Percentiles rank a stretch among this genome's conserved stretches.
phyloP scores from a whole-genome alignment of 2,797 vertebrate genomes.

The Psittacula echo region DNA sequence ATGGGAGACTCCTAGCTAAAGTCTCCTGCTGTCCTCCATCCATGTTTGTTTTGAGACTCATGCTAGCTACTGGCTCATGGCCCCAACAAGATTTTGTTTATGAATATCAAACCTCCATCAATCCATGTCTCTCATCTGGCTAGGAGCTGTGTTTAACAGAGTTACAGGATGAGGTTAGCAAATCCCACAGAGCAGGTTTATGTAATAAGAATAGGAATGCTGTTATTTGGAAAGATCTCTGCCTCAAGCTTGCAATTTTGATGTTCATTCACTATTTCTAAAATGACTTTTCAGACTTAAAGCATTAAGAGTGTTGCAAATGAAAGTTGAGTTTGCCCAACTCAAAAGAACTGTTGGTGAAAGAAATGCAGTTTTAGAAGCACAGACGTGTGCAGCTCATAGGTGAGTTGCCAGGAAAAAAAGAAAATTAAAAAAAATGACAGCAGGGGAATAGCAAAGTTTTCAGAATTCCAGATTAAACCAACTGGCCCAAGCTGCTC shows the following conservation, averaged over 20 bases:
- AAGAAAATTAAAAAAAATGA: neutral
- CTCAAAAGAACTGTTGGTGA: neutral
- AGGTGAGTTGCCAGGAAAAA: neutral
- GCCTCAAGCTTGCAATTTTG: neutral
- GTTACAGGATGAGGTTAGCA: neutral
- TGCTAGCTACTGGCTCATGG: neutral
- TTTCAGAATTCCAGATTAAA: neutral
- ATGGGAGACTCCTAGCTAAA: neutral
- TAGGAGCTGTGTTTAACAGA: neutral
- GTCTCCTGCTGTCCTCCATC: neutral
- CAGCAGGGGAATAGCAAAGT: neutral
- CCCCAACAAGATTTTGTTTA: neutral
- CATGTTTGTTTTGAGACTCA: neutral
- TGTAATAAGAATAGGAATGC: neutral
- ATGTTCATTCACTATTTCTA: neutral
- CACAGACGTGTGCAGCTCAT: accelerated
- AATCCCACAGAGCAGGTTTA: neutral
- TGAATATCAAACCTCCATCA: neutral
- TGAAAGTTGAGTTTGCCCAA: neutral
- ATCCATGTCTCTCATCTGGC: neutral
- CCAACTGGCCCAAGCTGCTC: neutral
- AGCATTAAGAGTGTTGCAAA: neutral
- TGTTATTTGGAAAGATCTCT: neutral
- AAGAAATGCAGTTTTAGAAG: neutral
- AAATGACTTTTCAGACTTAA: neutral